phyloP scores from a whole-genome alignment of 2,113 vertebrate species.

The Sapajus apella region DNA sequence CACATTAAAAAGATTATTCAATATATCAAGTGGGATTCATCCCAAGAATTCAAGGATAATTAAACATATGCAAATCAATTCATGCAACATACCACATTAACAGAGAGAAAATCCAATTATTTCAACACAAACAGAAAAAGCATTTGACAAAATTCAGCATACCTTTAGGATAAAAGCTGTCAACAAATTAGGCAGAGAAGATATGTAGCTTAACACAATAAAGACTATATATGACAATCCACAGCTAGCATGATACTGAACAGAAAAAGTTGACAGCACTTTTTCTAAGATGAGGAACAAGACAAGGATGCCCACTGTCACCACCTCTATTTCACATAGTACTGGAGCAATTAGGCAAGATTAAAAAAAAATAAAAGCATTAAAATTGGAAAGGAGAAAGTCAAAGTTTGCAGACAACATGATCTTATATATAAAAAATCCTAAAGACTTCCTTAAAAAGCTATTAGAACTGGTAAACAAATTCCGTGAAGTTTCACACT shows the following conservation, averaged over 20 bases:
- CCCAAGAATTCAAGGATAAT: not conserved
- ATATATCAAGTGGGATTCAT: not conserved
- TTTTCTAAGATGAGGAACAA: not conserved
- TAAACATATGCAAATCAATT: not conserved
- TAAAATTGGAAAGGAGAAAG: not conserved
- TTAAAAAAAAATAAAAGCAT: not conserved
- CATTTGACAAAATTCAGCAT: not conserved
- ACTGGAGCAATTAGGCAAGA: not conserved
- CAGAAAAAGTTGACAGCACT: not conserved
- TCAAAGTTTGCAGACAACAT: not conserved
- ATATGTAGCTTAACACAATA: not conserved
- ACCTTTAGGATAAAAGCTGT: not conserved
- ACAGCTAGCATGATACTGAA: not conserved
- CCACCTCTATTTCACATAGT: not conserved
- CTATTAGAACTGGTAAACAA: not conserved
- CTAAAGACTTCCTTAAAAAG: not conserved
- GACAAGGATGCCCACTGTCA: not conserved
- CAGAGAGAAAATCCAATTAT: not conserved
- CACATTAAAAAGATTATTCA: not conserved
- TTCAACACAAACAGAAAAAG: not conserved
- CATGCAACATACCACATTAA: not conserved
- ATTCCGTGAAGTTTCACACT: not conserved
- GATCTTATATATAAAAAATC: not conserved
- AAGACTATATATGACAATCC: not conserved
- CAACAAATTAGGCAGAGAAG: not conserved